These are phyloP conservation scores for Tetranychus piercei DNA, from an alignment of 2,888 invertebrate species.

Conservation along the genomic window DNA sequence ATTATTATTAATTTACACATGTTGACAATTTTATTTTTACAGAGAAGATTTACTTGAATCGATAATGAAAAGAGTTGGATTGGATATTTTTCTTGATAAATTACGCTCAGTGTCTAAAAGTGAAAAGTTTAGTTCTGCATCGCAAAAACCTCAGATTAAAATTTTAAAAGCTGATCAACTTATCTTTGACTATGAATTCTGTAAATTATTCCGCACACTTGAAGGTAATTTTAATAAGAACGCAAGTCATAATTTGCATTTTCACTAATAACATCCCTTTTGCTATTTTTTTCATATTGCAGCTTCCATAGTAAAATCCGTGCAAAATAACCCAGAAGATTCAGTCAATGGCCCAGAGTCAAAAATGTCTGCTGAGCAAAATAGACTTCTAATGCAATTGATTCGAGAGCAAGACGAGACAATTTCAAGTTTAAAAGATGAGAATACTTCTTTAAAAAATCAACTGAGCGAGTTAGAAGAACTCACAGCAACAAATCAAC, in stretches of 20 bases:
- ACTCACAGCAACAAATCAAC: conserved; percentile 48
- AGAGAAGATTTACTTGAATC: conserved; percentile 55
- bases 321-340: conserved; percentile 28
- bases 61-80: conserved; percentile 68
- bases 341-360: conserved; percentile 29
- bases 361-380: conserved; percentile 36
- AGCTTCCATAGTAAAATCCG: conserved; percentile 34
- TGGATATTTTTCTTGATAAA: conserved; percentile 68
- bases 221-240: conserved; percentile 30
- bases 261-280: not conserved
- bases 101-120: conserved; percentile 66
- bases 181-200: conserved; percentile 83
- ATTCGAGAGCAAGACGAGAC: conserved; percentile 57
- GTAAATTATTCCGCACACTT: conserved; percentile 56
- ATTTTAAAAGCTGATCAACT: conserved; percentile 57
- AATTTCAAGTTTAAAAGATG: conserved; percentile 29
- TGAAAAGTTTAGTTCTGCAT: conserved; percentile 74
- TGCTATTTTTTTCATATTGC: not conserved
- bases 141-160: conserved; percentile 76
- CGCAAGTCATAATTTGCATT: not conserved
- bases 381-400: conserved; percentile 49
- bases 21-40: conserved; percentile 21
- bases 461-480: conserved; percentile 42
- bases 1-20: conserved; percentile 8
- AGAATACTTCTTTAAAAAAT: conserved; percentile 24